Conservation (phyloP, 2,888 invertebrate species). For the Sabatieria punctata region DNA sequence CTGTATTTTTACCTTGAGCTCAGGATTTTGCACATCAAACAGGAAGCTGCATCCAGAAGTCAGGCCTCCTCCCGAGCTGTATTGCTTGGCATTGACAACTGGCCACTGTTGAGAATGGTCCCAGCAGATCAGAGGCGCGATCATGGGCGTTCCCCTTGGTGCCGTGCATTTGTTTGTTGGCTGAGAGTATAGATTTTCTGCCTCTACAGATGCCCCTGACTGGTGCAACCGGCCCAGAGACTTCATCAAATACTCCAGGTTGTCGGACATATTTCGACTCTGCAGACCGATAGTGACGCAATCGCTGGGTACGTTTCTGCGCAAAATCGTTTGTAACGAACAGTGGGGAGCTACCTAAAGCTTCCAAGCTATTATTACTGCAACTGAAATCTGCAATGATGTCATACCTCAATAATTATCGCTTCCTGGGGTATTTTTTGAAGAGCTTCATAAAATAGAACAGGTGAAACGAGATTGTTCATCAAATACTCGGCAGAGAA, state of each 20-base stretch:
- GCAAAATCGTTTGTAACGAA: slow-evolving; percentile 77
- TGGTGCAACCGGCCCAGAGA: slow-evolving; percentile 57
- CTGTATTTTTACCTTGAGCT: no score
- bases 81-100: no score
- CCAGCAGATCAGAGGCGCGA: background rate
- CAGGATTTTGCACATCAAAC: no score
- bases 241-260: slow-evolving; percentile 53
- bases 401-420: slow-evolving; percentile 59
- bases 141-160: slow-evolving; percentile 1
- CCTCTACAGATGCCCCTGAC: slow-evolving; percentile 58
- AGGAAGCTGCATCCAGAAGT: no score
- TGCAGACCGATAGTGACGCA: slow-evolving; percentile 65
- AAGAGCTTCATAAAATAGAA: slow-evolving; percentile 52
- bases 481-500: slow-evolving; percentile 80
- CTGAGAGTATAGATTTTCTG: slow-evolving; percentile 54
- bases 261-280: slow-evolving; percentile 57
- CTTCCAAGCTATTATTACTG: no score
- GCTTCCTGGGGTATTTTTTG: slow-evolving; percentile 68
- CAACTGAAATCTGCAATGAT: no score
- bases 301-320: slow-evolving; percentile 56
- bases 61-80: no score
- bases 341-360: slow-evolving; percentile 71
- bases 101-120: slow-evolving; percentile 1
- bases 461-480: slow-evolving; percentile 29
- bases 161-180: no score